Conservation (phyloP, 2,888 invertebrate genomes). For the Volucella inflata region DNA sequence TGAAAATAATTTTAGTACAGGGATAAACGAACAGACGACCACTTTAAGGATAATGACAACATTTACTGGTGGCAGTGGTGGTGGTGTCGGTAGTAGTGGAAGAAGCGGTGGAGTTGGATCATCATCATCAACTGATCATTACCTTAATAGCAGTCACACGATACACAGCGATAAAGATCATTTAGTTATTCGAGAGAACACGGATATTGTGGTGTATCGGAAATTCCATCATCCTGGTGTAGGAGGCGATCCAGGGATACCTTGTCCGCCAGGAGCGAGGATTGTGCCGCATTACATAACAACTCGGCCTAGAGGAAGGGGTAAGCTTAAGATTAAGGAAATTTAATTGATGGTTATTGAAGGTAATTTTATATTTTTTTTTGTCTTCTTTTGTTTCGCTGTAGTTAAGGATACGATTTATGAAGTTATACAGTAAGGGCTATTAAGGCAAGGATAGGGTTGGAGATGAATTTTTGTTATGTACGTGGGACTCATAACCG, state of each 20-base stretch:
- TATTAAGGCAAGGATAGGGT: no score
- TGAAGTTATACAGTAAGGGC: no score
- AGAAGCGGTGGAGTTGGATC: conserved; percentile 50
- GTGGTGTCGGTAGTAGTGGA: conserved; percentile 69
- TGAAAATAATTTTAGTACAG: conserved; percentile 69
- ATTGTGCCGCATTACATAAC: conserved; percentile 80
- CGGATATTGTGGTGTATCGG: conserved; percentile 82
- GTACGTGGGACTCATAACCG: no score
- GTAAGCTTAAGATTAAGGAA: conserved; percentile 77
- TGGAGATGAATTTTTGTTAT: no score
- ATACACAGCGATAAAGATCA: conserved; percentile 79
- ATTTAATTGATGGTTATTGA: conserved; percentile 45
- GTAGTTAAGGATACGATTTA: no score
- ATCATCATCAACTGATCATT: conserved; percentile 77
- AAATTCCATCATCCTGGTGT: conserved; percentile 71
- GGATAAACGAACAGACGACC: conserved; percentile 69
- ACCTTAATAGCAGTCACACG: conserved; percentile 76
- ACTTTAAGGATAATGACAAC: conserved; percentile 74
- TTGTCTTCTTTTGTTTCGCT: no score
- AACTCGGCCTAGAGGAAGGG: conserved; percentile 80
- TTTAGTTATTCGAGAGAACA: conserved; percentile 81
- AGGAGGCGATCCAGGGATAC: conserved; percentile 76
- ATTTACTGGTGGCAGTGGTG: conserved; percentile 49
- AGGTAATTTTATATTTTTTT: conserved; percentile 3
- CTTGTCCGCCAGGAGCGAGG: conserved; percentile 82